A percentile compares a stretch with the other conserved stretches of the same genome.
Conservation (phyloP, 2,113 vertebrate species). For the Alligator sinensis region DNA sequence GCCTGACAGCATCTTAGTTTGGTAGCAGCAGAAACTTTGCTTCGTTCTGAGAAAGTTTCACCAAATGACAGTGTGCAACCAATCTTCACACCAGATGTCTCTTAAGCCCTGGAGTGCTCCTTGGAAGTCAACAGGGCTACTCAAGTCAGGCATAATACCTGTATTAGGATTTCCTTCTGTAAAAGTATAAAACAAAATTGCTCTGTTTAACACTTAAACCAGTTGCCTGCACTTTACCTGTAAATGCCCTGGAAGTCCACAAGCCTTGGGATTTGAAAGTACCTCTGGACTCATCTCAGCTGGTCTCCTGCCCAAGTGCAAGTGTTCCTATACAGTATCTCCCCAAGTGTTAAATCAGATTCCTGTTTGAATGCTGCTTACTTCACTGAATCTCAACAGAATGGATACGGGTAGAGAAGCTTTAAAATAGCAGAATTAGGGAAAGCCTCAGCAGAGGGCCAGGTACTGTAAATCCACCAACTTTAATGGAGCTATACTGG, state of each 20-base stretch:
- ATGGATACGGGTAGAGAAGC: background rate
- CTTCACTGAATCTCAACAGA: background rate
- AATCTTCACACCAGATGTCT: background rate
- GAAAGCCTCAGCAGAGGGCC: background rate
- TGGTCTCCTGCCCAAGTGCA: background rate
- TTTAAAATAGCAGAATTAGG: background rate
- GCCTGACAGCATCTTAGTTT: background rate
- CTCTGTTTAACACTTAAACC: background rate
- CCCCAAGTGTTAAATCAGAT: background rate
- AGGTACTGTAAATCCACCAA: background rate
- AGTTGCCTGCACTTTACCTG: background rate
- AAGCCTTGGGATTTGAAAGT: background rate
- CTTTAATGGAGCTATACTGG: background rate
- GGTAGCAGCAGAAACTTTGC: background rate
- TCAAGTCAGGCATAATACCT: background rate
- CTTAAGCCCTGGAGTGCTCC: background rate
- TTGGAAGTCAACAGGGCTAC: background rate
- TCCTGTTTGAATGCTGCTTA: background rate
- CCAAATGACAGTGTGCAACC: background rate
- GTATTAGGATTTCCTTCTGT: background rate
- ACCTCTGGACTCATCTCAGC: background rate
- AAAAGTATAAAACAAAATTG: background rate
- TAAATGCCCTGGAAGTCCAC: background rate
- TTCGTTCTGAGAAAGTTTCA: background rate
- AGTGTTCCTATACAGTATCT: background rate